Evolutionary conservation across 2,113 vertebrate genomes (phyloP), one percentile per base, ranked within the genome.

Genomic region (Nerophis lumbriciformis): DNA sequence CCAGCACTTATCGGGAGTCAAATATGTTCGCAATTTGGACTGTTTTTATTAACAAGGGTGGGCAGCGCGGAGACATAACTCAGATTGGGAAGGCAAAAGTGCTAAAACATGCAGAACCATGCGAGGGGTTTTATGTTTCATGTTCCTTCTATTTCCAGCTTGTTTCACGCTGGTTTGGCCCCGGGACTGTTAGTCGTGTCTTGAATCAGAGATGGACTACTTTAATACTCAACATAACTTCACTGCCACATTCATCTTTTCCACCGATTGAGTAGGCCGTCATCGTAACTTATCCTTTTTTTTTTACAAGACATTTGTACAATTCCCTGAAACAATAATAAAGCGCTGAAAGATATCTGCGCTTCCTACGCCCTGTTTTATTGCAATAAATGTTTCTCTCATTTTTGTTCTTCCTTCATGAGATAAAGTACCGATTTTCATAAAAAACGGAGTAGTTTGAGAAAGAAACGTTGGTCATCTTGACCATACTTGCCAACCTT

Each of bases 1-100:
- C 14, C 5, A 48, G 44, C 44, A 35, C 8, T 35, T 28, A 52
- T 53, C 60, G 51, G 19, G 63, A 71, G 66, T 63, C 61, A 63
- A 16, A 14, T 59, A 49, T 49, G 6, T n/a, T 49, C 7, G n/a
- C 53, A 38, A 19, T 37, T 54, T 37, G 15, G 51, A 50, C 10
- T 57, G 21, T 50, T 48, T 68, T 21, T 48, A 21, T 69, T 53
- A 49, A 48, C 36, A 52, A 38, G 7, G 49, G 14, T 42, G 60
- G 44, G 53, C 48, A 60, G 16, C 67, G 37, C 10, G 65, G n/a
- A 8, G 14, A 59, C 13, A 35, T 15, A 48, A 36, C 44, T 35
- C 13, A 14, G 14, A 35, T 8, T 35, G 37, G 15, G 15, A 56
- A 56, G 6, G 54, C 4, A 5, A 42, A 56, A 42, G 37, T 56